Percentiles rank a stretch among this genome's conserved stretches.
These are phyloP conservation scores for Brachynemurus nebulosus DNA, from an alignment of 2,888 invertebrate species.

Conservation along the genomic window DNA sequence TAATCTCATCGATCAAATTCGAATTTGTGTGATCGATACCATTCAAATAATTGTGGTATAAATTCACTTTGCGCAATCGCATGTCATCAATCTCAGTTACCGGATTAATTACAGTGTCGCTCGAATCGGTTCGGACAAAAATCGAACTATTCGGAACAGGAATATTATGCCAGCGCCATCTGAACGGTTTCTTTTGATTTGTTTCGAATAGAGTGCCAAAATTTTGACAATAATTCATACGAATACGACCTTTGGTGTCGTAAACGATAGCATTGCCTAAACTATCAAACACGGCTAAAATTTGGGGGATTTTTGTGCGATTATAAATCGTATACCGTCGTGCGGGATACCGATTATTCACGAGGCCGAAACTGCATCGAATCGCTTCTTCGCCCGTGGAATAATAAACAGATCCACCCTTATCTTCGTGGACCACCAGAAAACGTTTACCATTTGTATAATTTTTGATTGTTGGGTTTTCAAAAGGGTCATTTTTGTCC, in stretches of 20 bases:
- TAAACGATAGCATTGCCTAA: slow-evolving; percentile 5
- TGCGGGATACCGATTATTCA: neutral
- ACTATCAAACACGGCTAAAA: slow-evolving; percentile 3
- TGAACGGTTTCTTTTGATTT: neutral
- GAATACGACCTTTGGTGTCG: neutral
- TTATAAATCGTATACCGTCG: neutral
- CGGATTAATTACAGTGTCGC: neutral
- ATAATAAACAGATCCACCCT: slow-evolving; percentile 2
- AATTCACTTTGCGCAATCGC: neutral
- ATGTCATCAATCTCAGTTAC: slow-evolving; percentile 3
- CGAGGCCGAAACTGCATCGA: neutral
- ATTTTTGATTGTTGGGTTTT: too few relatives aligned
- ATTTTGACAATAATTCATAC: slow-evolving; percentile 5
- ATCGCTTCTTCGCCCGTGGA: slow-evolving; percentile 1
- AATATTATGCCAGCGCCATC: slow-evolving; percentile 8
- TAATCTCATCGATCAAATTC: neutral
- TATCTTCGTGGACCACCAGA: too few relatives aligned
- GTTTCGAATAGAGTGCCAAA: slow-evolving; percentile 1
- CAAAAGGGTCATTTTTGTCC: too few relatives aligned
- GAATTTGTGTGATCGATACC: too few relatives aligned
- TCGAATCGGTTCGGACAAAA: neutral
- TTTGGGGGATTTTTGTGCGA: neutral
- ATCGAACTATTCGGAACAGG: neutral
- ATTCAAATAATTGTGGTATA: neutral
- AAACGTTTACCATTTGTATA: too few relatives aligned